These are phyloP conservation scores for Caenorhabditis virilis DNA, from an alignment of 2,888 invertebrate genomes.

Conservation along the genomic window DNA sequence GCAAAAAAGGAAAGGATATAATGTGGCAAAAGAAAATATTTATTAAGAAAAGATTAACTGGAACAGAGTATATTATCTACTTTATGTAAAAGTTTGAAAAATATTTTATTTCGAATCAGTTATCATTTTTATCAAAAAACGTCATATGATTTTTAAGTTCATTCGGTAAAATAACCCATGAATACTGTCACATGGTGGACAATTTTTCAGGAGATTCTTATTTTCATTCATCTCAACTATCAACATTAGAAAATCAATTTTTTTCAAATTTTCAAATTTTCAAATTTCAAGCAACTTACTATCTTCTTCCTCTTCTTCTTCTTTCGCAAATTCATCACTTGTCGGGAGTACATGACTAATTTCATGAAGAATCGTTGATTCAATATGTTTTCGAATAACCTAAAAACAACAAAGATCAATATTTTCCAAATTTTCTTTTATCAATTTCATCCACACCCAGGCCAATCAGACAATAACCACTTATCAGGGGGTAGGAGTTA, in stretches of 20 bases:
- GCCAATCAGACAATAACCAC: constrained; percentile 37
- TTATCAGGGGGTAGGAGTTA: constrained; percentile 22
- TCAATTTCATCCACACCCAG: constrained; percentile 9
- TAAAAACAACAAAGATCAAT: constrained; percentile 37
- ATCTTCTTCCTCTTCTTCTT: constrained; percentile 67
- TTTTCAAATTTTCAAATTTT: neutral
- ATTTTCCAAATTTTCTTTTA: constrained; percentile 7
- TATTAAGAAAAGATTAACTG: too few species aligned
- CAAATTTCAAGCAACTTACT: constrained; percentile 10
- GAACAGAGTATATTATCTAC: too few species aligned
- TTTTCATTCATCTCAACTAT: too few species aligned
- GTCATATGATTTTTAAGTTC: too few species aligned
- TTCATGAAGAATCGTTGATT: constrained; percentile 69
- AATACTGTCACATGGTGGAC: too few species aligned
- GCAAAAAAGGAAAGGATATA: too few species aligned
- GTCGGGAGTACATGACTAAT: constrained; percentile 69
- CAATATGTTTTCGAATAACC: constrained; percentile 69
- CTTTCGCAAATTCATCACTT: constrained; percentile 68
- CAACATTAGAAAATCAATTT: too few species aligned
- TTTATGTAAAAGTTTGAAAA: too few species aligned
- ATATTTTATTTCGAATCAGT: too few species aligned
- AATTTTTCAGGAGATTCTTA: neutral
- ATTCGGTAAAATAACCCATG: too few species aligned
- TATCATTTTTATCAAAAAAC: too few species aligned
- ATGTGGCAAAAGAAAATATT: too few species aligned